Conservation (phyloP, 1,140 invertebrate species). For the Philopotamus ludificatus region DNA sequence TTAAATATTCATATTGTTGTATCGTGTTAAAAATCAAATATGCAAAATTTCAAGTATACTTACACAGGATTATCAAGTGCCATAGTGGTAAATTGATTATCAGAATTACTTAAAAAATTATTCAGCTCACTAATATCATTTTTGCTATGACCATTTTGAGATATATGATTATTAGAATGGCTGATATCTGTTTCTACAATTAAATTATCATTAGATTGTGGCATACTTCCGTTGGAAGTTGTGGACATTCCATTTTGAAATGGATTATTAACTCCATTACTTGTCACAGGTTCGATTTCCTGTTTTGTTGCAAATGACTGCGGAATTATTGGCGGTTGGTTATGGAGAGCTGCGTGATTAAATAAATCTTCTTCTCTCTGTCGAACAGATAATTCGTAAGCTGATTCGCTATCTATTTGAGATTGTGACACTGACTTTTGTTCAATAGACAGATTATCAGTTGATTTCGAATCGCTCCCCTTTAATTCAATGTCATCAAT, state of each 20-base stretch:
- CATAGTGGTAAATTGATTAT: constrained; percentile 39
- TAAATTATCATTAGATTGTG: constrained; percentile 18
- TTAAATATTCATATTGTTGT: too few relatives aligned
- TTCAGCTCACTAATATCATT: constrained; percentile 40
- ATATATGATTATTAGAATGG: constrained; percentile 34
- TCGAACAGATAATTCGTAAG: constrained; percentile 37
- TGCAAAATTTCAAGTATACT: constrained; percentile 31
- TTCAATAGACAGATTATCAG: not conserved
- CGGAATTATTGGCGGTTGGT: constrained; percentile 9
- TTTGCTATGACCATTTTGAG: constrained; percentile 41
- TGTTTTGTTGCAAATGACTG: constrained; percentile 20
- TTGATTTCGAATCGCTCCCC: constrained; percentile 26
- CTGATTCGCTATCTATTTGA: constrained; percentile 28
- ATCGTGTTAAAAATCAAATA: too few relatives aligned
- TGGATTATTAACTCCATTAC: constrained; percentile 25
- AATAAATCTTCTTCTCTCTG: constrained; percentile 36
- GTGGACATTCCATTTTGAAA: constrained; percentile 34
- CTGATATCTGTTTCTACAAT: constrained; percentile 14
- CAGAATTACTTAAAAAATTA: constrained; percentile 40
- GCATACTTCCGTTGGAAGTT: constrained; percentile 29
- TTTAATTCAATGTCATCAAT: constrained; percentile 37
- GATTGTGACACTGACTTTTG: not conserved
- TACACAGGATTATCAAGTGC: constrained; percentile 41
- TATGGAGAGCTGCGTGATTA: constrained; percentile 33
- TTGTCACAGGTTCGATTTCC: constrained; percentile 5